These are phyloP conservation scores for Clarias batrachus DNA, from an alignment of 2,113 vertebrate species.

Conservation along the genomic window DNA sequence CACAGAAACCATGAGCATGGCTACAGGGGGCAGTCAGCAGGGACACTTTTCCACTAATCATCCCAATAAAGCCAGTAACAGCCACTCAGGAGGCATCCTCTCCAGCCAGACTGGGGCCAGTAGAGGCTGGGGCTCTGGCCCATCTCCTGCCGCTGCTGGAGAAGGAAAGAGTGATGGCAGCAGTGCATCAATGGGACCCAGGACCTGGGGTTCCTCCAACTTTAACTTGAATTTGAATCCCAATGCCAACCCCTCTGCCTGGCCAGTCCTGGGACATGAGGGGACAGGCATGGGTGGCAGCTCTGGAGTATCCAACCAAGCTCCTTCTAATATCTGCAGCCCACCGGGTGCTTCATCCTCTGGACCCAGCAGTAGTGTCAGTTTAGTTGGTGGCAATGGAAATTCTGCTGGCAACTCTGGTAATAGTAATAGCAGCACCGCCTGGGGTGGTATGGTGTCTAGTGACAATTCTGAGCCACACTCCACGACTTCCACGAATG, in stretches of 20 bases:
- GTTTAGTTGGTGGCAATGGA: conserved; percentile 83
- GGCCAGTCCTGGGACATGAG: conserved; percentile 96
- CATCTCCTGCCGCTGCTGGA: conserved; percentile 76
- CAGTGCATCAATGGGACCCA: conserved; percentile 77
- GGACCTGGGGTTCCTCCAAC: conserved; percentile 89
- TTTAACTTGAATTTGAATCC: conserved; percentile 98
- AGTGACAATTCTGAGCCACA: conserved; percentile 87
- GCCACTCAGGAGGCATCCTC: conserved; percentile 74
- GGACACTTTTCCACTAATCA: conserved; percentile 89
- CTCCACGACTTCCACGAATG: conserved; percentile 89
- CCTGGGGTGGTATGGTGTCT: conserved; percentile 89
- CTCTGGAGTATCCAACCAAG: conserved; percentile 70
- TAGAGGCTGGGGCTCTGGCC: conserved; percentile 82
- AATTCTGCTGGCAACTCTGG: conserved; percentile 72
- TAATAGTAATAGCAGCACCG: conserved; percentile 76
- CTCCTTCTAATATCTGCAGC: conserved; percentile 90
- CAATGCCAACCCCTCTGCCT: conserved; percentile 97
- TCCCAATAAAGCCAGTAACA: conserved; percentile 84
- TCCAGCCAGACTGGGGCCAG: conserved; percentile 75
- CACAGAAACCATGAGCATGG: conserved; percentile 83
- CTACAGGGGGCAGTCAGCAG: conserved; percentile 87
- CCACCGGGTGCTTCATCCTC: conserved; percentile 79
- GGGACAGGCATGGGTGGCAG: conserved; percentile 83
- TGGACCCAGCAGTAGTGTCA: conserved; percentile 79
- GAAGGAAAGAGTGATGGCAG: conserved; percentile 85